Evolutionary conservation across 2,888 invertebrate genomes (phyloP), one percentile per base, ranked within the genome.

Genomic region (Orchesellides sinensis): DNA sequence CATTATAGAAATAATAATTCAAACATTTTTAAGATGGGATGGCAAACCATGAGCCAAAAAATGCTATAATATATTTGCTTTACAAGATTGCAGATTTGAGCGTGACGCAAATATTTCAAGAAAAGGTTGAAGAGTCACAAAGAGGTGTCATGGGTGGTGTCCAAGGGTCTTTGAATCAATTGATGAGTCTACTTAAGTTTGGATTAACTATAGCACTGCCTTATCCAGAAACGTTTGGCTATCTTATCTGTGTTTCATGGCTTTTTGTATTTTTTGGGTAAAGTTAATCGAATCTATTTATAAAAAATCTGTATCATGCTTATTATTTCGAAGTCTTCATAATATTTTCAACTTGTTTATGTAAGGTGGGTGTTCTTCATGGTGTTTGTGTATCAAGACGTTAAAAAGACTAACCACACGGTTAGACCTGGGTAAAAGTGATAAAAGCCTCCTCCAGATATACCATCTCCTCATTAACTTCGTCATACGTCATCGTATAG

Each of bases 121-220:
- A 92, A 88, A 88, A 88, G 14, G 91, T 92, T 1, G 87, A 84
- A 4, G 91, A 92, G 80, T 83, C 87, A 2, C 90, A 91, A 84
- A 89, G 92, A 23, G 92, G 92, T 4, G 89, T 90, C 5, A 90
- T 92, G n/a, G 90, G 90, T 81, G 92, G 92, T 1, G 91, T 92
- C 1, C 92, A 92, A 87, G 90, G 89, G 66, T 91, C 91, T 1
- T 87, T 92, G n/a, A 92, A 92, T 88, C 90, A 90, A 88, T 84
- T 90, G n/a, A 90, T 92, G 90, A 91, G 91, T 85, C 89, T 92
- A 86, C 65, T 91, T 25, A 92, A 92, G 87, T 91, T 91, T 85
- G 79, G 89, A 14, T 88, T 92, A 65, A 91, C 92, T 14, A 90
- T 92, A n/a, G 79, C 90, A 3, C 88, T 91, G 6, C 91, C 92